Evolutionary conservation across 2,113 vertebrate species (phyloP), one percentile per base, ranked within the genome.

Genomic region (Aplodontia rufa): DNA sequence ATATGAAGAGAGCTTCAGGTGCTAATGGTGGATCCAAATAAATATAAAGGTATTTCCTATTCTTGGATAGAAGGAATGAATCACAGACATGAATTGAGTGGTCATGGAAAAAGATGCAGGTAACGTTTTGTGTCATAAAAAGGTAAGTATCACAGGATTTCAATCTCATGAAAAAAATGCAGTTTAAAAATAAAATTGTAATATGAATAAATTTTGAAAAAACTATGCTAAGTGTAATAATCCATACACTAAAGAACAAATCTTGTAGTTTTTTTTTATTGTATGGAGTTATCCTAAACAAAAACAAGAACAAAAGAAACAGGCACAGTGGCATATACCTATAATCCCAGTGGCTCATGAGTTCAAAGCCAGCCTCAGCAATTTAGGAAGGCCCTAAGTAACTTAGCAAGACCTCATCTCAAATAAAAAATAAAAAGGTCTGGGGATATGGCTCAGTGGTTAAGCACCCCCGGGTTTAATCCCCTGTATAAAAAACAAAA

Each of bases 141-240:
- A 58, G 24, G 32, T 66, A 71, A 20, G 24, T 55, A 47, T 60
- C 71, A 12, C 45, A 89, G 14, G 12, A 62, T 74, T 83, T 87
- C 26, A 72, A 26, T 42, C 66, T 83, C 14, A 37, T 71, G 30
- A 88, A 68, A 74, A 76, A 94, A 83, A 40, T 47, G 1, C 8
- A n/a, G 74, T 60, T 95, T 69, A 68, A 83, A 86, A 95, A n/a
- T n/a, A 68, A 68, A 68, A n/a, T 16, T 66, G 37, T 35, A 88
- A 66, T 26, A 78, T 74, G 30, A 30, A 87, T 74, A 40, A 87
- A 42, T 12, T 37, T 51, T 74, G 40, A 91, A 87, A 79, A 91
- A 5, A 60, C 28, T 1, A 60, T 8, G 1, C 40, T n/a, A n/a
- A 80, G 24, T 82, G 58, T 45, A 69, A 87, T 78, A 88, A 91